Base-by-base conservation (phyloP, 1,140 invertebrate genomes). In the Musca domestica region DNA sequence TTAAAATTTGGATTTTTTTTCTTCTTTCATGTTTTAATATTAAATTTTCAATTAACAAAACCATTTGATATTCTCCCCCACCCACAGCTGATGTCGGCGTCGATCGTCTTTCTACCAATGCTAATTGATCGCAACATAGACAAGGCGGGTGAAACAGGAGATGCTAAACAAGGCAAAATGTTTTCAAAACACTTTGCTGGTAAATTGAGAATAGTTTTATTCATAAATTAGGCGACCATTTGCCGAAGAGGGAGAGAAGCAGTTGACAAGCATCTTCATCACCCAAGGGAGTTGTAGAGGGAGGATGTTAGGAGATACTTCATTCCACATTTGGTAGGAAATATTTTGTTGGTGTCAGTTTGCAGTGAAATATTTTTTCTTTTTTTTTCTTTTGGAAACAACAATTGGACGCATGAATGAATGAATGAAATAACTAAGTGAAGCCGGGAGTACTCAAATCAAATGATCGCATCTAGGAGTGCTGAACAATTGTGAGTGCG, bases 141-240 rank as follows among this genome's bases (percentile, higher is more conserved):
- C 34, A 41, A 41, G 34, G 34, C 6, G 34, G 3, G 56, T 51
- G 20, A 51, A 19, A 51, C 17, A 12, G 17, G 2, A 61, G 56
- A 34, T 41, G 14, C 19, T 5, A 12, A 30, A 15, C 15, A 61
- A 17, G 17, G 30, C 12, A 58, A 30, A 1, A 30, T 58, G n/a
- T 34, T 27, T 58, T 30, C n/a, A 27, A 41, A 61, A 19, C 34
- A 61, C 27, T 61, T 61, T 58, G 30, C 17, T 51, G 17, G 17
- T 22, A 41, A 61, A 61, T 61, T 27, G 48, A 22, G 20, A 34
- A 58, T 30, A 58, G 34, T 61, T 27, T 61, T 22, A 61, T 34
- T 61, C 56, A 61, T 61, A 61, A 61, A 61, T 61, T 61, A 61
- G 56, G 25, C 56, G 15, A 61, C 27, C 41, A 41, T 41, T 41